These are phyloP conservation scores for Margarornis squamiger DNA, from an alignment of 2,797 vertebrate species.

Conservation along the genomic window DNA sequence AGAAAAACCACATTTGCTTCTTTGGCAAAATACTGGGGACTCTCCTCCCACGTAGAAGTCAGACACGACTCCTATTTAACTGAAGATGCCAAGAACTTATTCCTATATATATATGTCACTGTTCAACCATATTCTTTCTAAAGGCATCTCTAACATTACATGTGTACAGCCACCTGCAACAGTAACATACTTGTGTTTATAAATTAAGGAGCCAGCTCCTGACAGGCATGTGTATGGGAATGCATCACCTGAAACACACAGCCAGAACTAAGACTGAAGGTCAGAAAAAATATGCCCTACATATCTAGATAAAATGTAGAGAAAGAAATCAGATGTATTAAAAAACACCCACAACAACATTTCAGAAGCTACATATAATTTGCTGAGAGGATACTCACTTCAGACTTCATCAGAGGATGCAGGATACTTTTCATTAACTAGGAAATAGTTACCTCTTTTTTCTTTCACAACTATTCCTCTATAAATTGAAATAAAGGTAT, in stretches of 20 bases:
- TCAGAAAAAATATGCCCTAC: not conserved
- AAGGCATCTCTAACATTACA: not conserved
- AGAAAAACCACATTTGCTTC: conserved; percentile 48
- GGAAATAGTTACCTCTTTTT: not conserved
- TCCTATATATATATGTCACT: not conserved
- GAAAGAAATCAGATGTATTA: not conserved
- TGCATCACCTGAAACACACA: not conserved
- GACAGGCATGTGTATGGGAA: fast-evolving
- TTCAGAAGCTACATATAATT: not conserved
- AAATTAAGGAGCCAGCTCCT: not conserved
- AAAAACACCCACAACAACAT: fast-evolving
- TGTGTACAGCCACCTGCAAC: not conserved
- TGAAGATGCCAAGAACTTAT: not conserved
- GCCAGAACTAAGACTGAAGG: not conserved
- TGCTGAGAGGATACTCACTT: not conserved
- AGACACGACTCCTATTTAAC: conserved; percentile 1
- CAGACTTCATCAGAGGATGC: not conserved
- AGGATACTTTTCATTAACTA: not conserved
- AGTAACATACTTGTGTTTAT: not conserved
- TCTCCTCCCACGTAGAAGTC: not conserved
- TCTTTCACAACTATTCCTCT: not conserved
- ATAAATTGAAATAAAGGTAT: conserved; percentile 5
- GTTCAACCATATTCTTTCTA: not conserved
- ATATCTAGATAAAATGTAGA: not conserved
- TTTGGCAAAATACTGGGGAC: not conserved